These are phyloP conservation scores for Porites australiensis DNA, from an alignment of 64 coral and sea anemone genomes.

Conservation along the genomic window DNA sequence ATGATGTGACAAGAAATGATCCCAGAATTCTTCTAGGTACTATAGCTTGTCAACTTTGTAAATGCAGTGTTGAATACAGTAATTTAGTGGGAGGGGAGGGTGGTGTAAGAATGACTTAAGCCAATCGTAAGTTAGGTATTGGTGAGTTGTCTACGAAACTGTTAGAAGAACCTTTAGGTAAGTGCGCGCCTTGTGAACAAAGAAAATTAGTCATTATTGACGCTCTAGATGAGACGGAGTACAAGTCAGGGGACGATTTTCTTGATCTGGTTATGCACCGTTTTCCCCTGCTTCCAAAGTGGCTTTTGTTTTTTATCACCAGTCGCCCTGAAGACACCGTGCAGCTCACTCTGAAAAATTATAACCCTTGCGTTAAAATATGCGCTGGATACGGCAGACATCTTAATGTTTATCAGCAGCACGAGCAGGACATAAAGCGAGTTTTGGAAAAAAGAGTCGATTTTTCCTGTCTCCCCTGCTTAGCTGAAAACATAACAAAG, in stretches of 20 bases:
- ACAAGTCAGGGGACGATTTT: conserved; percentile 38
- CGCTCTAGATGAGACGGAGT: conserved; percentile 38
- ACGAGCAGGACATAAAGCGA: background rate
- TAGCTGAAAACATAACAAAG: background rate
- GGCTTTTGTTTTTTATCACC: conserved; percentile 47
- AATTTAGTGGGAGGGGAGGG: conserved; percentile 15
- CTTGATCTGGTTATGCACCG: conserved; percentile 2
- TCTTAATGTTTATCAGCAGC: background rate
- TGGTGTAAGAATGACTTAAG: background rate
- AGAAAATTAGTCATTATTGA: conserved; percentile 46
- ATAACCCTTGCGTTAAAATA: conserved; percentile 25
- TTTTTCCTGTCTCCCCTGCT: background rate
- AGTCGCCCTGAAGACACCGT: conserved; percentile 28
- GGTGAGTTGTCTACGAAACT: conserved; percentile 43
- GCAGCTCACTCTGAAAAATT: background rate
- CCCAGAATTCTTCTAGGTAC: conserved; percentile 46
- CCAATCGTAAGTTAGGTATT: conserved; percentile 6
- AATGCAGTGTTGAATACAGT: background rate
- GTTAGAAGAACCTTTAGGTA: conserved; percentile 32
- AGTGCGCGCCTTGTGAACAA: background rate
- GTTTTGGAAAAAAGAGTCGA: background rate
- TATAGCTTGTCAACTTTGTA: conserved; percentile 24
- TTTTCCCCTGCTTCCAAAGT: conserved; percentile 25
- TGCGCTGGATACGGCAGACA: conserved; percentile 2
- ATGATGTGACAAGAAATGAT: conserved; percentile 44